Evolutionary conservation across 2,888 invertebrate genomes (phyloP).

Genomic region (Pecten maximus): DNA sequence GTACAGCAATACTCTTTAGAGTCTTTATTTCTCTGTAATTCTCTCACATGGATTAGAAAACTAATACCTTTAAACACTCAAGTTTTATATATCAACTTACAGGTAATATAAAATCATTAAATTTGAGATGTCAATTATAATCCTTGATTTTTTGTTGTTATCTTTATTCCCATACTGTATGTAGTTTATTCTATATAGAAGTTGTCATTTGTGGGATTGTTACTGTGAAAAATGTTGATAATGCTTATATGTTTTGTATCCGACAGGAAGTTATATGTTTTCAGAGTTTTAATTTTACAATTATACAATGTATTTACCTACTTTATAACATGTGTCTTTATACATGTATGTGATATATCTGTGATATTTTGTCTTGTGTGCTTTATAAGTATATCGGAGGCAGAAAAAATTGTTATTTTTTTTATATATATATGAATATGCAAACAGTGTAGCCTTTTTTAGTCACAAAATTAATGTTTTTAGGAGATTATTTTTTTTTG

Average conservation of each 20-base stretch:
- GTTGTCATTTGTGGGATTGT: not conserved
- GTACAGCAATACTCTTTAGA: no score
- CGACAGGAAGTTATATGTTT: not conserved
- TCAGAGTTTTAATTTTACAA: conserved; percentile 17
- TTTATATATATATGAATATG: not conserved
- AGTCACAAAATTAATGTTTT: not conserved
- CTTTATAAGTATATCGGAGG: not conserved
- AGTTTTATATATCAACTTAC: no score
- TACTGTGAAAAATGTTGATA: not conserved
- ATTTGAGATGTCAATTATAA: no score
- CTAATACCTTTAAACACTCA: no score
- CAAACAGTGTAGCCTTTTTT: no score
- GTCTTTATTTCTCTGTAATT: no score
- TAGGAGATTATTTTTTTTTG: not conserved
- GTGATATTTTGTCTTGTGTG: not conserved
- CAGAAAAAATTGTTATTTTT: not conserved
- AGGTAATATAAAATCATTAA: no score
- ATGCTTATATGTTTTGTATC: conserved; percentile 14
- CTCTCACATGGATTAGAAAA: no score
- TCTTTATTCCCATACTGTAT: not conserved
- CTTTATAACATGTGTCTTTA: not conserved
- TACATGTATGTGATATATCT: not conserved
- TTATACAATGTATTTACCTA: not conserved
- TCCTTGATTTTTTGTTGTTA: no score
- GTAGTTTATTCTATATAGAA: not conserved